Conservation (phyloP, 1,140 invertebrate genomes). For the Paracyclopina nana region DNA sequence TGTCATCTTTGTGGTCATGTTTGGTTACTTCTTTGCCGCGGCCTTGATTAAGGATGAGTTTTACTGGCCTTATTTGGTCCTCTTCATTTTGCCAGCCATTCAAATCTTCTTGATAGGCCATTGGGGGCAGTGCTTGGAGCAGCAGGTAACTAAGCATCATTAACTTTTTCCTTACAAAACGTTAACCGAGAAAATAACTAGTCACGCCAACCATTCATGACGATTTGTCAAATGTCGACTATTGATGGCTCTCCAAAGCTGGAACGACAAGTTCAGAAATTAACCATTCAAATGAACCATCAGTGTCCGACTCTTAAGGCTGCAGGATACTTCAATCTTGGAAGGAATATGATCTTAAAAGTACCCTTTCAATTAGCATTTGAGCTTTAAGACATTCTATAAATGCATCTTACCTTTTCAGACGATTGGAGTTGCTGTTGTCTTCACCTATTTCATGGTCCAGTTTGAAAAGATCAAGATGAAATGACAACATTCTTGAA, state of each 20-base stretch:
- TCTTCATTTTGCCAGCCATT: background rate
- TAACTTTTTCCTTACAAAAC: background rate
- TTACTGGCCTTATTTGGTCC: background rate
- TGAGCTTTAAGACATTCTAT: background rate
- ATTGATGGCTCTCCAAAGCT: conserved; percentile 14
- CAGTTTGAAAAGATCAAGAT: no score
- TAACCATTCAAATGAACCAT: conserved; percentile 8
- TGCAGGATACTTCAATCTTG: conserved; percentile 4
- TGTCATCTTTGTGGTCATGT: background rate
- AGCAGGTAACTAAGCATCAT: background rate
- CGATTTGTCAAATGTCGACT: conserved; percentile 13
- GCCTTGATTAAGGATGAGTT: background rate
- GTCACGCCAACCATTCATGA: conserved; percentile 12
- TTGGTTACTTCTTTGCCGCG: conserved; percentile 8
- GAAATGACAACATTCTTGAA: no score
- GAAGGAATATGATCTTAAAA: background rate
- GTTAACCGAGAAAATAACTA: background rate
- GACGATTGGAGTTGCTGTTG: conserved; percentile 1
- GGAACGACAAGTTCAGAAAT: conserved; percentile 12
- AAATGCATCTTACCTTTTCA: background rate
- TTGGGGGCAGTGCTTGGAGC: background rate
- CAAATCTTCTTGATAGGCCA: background rate
- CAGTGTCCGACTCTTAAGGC: background rate
- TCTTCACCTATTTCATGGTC: conserved; percentile 1
- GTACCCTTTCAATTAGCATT: background rate